These are phyloP conservation scores for Eugnorisma glareosa DNA, from an alignment of 2,888 invertebrate species.

Conservation along the genomic window DNA sequence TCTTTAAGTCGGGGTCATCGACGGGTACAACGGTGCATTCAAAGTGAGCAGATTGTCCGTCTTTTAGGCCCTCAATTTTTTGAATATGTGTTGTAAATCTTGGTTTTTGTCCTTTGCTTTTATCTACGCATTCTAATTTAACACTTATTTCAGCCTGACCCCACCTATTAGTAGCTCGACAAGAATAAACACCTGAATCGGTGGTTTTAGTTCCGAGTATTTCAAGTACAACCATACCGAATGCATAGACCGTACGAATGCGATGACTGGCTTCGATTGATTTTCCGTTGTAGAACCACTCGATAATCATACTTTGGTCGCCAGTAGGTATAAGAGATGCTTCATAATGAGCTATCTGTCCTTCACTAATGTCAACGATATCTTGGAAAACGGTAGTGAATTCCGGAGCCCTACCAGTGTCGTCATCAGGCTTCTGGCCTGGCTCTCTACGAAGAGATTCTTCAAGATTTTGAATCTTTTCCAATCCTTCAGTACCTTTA, in stretches of 20 bases:
- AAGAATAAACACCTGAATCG: constrained; percentile 97
- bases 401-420: constrained; percentile 95
- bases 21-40: constrained; percentile 98
- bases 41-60: constrained; percentile 98
- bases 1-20: constrained; percentile 97
- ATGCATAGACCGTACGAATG: constrained; percentile 98
- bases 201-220: constrained; percentile 98
- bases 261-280: constrained; percentile 96
- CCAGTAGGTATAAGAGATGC: constrained; percentile 98
- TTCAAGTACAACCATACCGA: constrained; percentile 99
- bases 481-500: constrained; percentile 97
- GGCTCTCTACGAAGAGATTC: constrained; percentile 95
- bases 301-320: constrained; percentile 97
- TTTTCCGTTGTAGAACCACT: constrained; percentile 99
- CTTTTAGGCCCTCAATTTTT: constrained; percentile 95
- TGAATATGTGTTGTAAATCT: constrained; percentile 97
- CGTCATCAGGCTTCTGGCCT: constrained; percentile 92
- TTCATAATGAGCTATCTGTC: constrained; percentile 99
- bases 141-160: constrained; percentile 96
- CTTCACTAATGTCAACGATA: constrained; percentile 96
- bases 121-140: constrained; percentile 95
- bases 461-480: constrained; percentile 97
- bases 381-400: constrained; percentile 97
- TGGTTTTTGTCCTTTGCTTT: constrained; percentile 96
- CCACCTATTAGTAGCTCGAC: constrained; percentile 97